A percentile compares a stretch with the other conserved stretches of the same genome.
Evolutionary conservation across 1,140 invertebrate genomes (phyloP).

Genomic region (Hesperophylax magnus): DNA sequence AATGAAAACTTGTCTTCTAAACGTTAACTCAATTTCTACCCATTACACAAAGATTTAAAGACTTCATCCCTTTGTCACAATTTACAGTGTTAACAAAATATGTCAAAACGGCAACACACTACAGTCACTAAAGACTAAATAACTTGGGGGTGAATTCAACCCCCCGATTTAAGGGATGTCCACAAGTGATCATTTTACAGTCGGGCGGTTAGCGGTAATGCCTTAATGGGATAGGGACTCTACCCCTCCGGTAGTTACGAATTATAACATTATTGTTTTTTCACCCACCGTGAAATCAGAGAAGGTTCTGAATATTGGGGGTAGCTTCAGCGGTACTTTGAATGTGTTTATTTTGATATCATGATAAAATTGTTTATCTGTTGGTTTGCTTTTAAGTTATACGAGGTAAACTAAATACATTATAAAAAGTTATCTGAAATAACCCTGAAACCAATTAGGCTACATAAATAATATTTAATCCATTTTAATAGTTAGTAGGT

Average conservation of each 20-base stretch:
- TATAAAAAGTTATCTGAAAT: too few relatives aligned
- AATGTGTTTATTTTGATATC: too few relatives aligned
- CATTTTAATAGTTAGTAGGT: too few relatives aligned
- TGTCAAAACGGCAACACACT: constrained; percentile 24
- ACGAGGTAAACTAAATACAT: too few relatives aligned
- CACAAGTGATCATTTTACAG: constrained; percentile 57
- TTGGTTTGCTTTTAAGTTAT: too few relatives aligned
- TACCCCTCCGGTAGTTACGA: not conserved
- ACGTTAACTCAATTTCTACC: not conserved
- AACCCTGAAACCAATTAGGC: too few relatives aligned
- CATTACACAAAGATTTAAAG: not conserved
- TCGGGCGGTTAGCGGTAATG: constrained; percentile 51
- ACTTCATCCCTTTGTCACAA: not conserved
- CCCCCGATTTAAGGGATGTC: constrained; percentile 19
- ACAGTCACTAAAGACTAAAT: not conserved
- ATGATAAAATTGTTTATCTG: too few relatives aligned
- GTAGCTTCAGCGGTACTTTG: not conserved
- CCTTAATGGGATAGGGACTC: constrained; percentile 43
- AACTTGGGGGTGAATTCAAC: not conserved
- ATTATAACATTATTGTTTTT: constrained; percentile 28
- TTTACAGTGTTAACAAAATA: constrained; percentile 24
- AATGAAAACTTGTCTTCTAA: not conserved
- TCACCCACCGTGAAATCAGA: constrained; percentile 15
- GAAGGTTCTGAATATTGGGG: not conserved
- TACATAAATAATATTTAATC: too few relatives aligned